Conservation (phyloP, 2,113 vertebrate species). For the Potamarius usumacintae region DNA sequence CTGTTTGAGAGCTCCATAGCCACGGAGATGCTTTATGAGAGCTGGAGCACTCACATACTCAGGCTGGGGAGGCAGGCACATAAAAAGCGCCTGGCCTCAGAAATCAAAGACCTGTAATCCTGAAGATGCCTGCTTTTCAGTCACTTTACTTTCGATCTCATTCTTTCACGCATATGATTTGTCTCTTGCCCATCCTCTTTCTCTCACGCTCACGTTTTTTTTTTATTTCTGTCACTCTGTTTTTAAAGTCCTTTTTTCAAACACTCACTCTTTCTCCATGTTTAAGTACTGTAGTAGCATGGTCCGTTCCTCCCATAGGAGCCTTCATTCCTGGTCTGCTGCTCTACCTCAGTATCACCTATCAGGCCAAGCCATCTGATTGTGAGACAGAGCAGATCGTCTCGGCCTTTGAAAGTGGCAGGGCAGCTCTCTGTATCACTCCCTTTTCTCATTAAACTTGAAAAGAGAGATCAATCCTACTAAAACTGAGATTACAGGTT, state of each 20-base stretch:
- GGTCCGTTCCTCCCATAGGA: conserved; percentile 56
- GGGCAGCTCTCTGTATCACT: conserved; percentile 64
- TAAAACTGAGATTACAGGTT: conserved; percentile 77
- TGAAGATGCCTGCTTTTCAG: conserved; percentile 43
- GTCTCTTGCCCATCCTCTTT: not conserved
- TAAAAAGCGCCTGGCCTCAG: conserved; percentile 57
- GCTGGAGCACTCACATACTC: conserved; percentile 48
- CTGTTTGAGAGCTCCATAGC: conserved; percentile 56
- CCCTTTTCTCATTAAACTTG: conserved; percentile 93
- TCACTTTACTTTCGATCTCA: conserved; percentile 49
- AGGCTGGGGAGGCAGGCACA: conserved; percentile 49
- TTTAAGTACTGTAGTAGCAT: conserved; percentile 7
- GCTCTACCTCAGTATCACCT: conserved; percentile 82
- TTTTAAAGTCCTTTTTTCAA: conserved; percentile 4
- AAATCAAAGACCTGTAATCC: conserved; percentile 64
- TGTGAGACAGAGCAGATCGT: conserved; percentile 89
- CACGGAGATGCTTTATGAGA: conserved; percentile 63
- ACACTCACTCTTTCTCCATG: not conserved
- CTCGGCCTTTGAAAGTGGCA: conserved; percentile 79
- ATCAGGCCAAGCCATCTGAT: conserved; percentile 85
- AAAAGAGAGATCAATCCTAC: conserved; percentile 86
- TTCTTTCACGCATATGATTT: not conserved
- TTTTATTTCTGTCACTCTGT: conserved; percentile 7
- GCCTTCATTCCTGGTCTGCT: conserved; percentile 77
- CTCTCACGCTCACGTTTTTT: not conserved